phyloP scores from a whole-genome alignment of 2,888 invertebrate species.

The Lobophora halterata region DNA sequence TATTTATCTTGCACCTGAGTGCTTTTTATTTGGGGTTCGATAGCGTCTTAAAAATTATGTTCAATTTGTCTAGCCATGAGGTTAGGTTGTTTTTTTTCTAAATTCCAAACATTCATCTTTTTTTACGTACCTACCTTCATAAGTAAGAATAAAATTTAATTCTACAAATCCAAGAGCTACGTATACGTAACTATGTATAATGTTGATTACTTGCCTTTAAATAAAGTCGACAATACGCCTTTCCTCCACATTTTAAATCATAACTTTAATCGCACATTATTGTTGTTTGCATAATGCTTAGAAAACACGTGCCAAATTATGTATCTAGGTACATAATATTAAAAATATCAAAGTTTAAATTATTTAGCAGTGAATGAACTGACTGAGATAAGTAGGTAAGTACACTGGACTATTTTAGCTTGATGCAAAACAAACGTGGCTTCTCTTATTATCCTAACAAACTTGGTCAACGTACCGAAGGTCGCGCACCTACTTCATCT shows the following conservation, averaged over 20 bases:
- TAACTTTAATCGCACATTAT: background rate
- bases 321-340: background rate
- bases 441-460: constrained; percentile 12
- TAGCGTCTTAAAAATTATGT: no score
- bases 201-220: constrained; percentile 35
- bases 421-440: constrained; percentile 13
- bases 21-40: no score
- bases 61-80: no score
- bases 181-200: background rate
- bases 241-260: constrained; percentile 26
- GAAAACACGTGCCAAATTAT: background rate
- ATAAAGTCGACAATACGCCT: constrained; percentile 33
- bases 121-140: no score
- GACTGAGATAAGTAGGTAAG: no score
- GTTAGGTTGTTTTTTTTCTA: no score
- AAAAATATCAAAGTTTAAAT: no score
- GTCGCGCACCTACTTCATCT: constrained; percentile 1
- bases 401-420: background rate
- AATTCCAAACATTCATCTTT: no score
- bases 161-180: background rate
- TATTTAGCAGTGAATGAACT: no score
- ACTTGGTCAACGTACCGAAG: constrained; percentile 8
- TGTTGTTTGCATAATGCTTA: background rate
- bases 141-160: background rate
- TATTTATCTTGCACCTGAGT: no score